These are phyloP conservation scores for Passer domesticus DNA, from an alignment of 2,113 vertebrate genomes.

Conservation along the genomic window DNA sequence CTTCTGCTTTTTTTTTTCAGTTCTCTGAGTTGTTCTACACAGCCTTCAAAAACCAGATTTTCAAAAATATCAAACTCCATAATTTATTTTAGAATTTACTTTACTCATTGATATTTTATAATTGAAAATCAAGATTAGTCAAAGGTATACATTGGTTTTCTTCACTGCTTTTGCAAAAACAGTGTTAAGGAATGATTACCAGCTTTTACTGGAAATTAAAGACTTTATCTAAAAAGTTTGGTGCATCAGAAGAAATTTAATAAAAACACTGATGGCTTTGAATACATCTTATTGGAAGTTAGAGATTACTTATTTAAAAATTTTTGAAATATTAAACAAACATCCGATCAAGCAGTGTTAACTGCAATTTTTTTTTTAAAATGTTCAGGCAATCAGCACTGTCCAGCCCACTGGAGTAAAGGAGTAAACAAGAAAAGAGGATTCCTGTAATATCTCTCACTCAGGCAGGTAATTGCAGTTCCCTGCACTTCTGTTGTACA, in stretches of 20 bases:
- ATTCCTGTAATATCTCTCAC: background rate
- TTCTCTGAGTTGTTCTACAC: background rate
- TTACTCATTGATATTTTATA: background rate
- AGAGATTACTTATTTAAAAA: background rate
- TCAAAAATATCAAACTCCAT: background rate
- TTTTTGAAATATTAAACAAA: background rate
- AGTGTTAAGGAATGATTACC: background rate
- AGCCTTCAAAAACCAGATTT: background rate
- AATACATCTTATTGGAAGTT: background rate
- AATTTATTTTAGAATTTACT: background rate
- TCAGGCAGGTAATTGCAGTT: background rate
- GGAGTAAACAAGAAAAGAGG: background rate
- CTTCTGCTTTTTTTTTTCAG: background rate
- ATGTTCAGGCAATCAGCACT: background rate
- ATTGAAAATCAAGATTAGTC: background rate
- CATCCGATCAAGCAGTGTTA: fast-evolving
- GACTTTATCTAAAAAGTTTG: background rate
- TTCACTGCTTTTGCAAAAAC: background rate
- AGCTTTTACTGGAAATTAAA: background rate
- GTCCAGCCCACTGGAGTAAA: background rate
- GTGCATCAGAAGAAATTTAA: background rate
- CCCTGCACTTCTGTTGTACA: background rate
- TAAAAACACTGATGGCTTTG: background rate
- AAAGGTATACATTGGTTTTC: background rate
- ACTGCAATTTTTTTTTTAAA: background rate